Evolutionary conservation across 2,113 vertebrate species (phyloP).

Genomic region (Zingel zingel): DNA sequence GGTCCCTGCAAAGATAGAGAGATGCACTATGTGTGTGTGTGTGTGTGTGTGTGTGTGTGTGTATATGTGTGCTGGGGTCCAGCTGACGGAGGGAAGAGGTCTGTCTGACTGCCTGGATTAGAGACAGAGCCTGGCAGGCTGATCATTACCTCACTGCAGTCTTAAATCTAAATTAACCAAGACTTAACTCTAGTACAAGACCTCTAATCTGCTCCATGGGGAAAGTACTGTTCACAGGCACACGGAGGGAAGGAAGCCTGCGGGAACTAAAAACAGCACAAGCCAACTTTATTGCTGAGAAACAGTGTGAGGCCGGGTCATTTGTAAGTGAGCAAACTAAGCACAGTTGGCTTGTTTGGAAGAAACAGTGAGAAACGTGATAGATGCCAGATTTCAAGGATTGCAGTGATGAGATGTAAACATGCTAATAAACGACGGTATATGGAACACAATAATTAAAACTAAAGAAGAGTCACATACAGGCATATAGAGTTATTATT

Average conservation of each 20-base stretch:
- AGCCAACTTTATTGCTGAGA: conserved; percentile 45
- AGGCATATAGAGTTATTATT: neutral
- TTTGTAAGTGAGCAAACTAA: conserved; percentile 43
- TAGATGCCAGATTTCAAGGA: conserved; percentile 24
- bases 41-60: conserved; percentile 37
- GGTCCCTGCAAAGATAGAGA: no score
- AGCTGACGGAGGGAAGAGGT: conserved; percentile 59
- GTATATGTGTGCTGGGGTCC: conserved; percentile 53
- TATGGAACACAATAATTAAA: conserved; percentile 1
- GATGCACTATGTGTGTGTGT: no score
- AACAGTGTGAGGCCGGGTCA: conserved; percentile 50
- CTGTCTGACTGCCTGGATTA: conserved; percentile 77
- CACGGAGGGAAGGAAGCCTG: conserved; percentile 48
- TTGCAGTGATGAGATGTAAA: conserved; percentile 17
- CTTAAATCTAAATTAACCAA: conserved; percentile 83
- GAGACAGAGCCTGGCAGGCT: conserved; percentile 69
- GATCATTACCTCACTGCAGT: conserved; percentile 82
- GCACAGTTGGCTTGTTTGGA: conserved; percentile 25
- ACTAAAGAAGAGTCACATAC: neutral
- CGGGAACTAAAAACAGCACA: conserved; percentile 69
- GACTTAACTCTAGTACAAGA: conserved; percentile 76
- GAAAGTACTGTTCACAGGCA: conserved; percentile 71
- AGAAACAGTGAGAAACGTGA: conserved; percentile 15
- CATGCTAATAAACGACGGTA: neutral
- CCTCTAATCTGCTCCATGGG: conserved; percentile 80